These are phyloP conservation scores for Spicauda simplicius DNA, from an alignment of 2,888 invertebrate species.

Conservation along the genomic window DNA sequence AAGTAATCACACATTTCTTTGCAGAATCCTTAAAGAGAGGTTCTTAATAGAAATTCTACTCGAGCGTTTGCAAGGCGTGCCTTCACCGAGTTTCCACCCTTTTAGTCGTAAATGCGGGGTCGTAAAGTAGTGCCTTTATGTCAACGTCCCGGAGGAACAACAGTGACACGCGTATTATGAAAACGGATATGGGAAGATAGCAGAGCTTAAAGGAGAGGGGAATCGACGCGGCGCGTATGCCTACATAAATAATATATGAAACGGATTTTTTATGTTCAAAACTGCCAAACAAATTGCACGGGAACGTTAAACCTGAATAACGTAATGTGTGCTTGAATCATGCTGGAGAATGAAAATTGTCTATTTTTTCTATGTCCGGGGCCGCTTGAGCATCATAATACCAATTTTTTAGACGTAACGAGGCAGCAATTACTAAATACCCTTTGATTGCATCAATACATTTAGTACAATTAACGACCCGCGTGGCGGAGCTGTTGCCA, in stretches of 20 bases:
- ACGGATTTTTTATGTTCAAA: slow-evolving; percentile 26
- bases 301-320: no score
- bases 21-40: slow-evolving; percentile 7
- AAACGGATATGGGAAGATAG: slow-evolving; percentile 26
- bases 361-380: background rate
- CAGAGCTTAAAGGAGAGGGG: background rate
- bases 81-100: slow-evolving; percentile 28
- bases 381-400: no score
- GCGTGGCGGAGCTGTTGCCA: no score
- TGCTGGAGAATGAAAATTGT: slow-evolving; percentile 6
- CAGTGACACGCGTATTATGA: slow-evolving; percentile 30
- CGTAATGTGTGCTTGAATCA: background rate
- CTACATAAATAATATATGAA: slow-evolving; percentile 33
- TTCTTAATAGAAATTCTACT: slow-evolving; percentile 23
- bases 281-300: slow-evolving; percentile 14
- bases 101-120: slow-evolving; percentile 27
- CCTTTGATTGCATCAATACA: no score
- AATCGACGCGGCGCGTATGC: slow-evolving; percentile 10
- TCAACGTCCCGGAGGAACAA: slow-evolving; percentile 24
- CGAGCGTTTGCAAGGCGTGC: slow-evolving; percentile 16
- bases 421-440: no score
- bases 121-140: slow-evolving; percentile 34
- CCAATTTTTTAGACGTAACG: no score
- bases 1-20: slow-evolving; percentile 27
- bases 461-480: no score